Percentiles rank a stretch among this genome's conserved stretches.
phyloP scores from a whole-genome alignment of 2,113 vertebrate species.

The Ibidorhyncha struthersii region DNA sequence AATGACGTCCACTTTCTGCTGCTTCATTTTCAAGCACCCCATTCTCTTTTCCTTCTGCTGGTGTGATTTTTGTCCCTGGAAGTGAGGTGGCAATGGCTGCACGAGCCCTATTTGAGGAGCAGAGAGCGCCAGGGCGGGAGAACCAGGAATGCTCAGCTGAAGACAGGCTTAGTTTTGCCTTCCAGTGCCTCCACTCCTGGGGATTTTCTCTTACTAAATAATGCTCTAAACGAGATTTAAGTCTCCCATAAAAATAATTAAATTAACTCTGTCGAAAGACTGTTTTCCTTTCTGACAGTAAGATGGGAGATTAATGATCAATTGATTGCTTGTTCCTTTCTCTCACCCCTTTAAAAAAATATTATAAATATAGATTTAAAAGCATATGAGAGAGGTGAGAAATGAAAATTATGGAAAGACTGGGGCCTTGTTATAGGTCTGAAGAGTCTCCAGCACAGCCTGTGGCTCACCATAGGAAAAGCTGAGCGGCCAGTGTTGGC shows the following conservation, averaged over 20 bases:
- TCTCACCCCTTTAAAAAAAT: not conserved
- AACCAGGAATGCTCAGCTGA: not conserved
- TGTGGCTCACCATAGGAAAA: not conserved
- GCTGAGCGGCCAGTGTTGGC: not conserved
- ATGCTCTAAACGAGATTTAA: constrained; percentile 11
- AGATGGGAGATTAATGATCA: not conserved
- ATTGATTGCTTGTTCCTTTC: not conserved
- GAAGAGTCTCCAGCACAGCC: not conserved
- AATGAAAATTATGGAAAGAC: not conserved
- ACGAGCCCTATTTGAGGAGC: not conserved
- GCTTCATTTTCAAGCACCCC: not conserved
- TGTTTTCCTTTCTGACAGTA: constrained; percentile 18
- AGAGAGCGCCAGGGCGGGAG: not conserved
- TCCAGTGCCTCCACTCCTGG: not conserved
- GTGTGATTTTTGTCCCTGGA: not conserved
- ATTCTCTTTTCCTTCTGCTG: not conserved
- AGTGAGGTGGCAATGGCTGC: not conserved
- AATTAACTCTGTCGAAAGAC: not conserved
- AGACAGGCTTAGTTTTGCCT: not conserved
- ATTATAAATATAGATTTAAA: not conserved
- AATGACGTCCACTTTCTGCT: not conserved
- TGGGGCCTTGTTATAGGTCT: not conserved
- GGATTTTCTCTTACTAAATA: constrained; percentile 29
- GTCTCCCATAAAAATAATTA: constrained; percentile 30
- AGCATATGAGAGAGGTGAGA: not conserved